phyloP scores from a whole-genome alignment of 2,797 vertebrate genomes.

The Takifugu ocellatus region DNA sequence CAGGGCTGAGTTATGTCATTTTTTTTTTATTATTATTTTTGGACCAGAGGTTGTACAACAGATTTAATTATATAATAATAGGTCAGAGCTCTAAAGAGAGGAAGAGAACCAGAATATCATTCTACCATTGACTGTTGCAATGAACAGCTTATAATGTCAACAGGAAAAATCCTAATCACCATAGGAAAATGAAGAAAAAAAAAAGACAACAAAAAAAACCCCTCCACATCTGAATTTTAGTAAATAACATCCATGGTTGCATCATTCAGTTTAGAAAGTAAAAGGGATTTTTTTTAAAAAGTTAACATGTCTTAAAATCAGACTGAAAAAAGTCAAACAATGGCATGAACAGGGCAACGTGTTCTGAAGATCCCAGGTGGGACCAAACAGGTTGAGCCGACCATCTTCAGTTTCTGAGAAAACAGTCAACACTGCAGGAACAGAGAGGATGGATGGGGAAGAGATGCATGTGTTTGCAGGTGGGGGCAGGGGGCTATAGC shows the following conservation, averaged over 20 bases:
- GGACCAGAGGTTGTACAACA: slow-evolving; percentile 80
- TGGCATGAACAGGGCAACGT: slow-evolving; percentile 50
- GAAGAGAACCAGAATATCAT: slow-evolving; percentile 80
- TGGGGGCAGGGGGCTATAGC: slow-evolving; percentile 67
- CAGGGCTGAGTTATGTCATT: slow-evolving; percentile 75
- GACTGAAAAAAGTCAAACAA: slow-evolving; percentile 68
- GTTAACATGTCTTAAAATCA: slow-evolving; percentile 68
- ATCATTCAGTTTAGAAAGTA: slow-evolving; percentile 69
- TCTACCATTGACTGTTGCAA: slow-evolving; percentile 80
- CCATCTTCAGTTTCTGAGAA: slow-evolving; percentile 81
- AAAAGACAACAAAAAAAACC: slow-evolving; percentile 45
- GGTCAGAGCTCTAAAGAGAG: slow-evolving; percentile 90
- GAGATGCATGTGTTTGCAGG: slow-evolving; percentile 24
- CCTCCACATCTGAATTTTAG: slow-evolving; percentile 67
- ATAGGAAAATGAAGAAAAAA: slow-evolving; percentile 72
- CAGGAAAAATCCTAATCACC: slow-evolving; percentile 92
- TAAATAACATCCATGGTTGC: slow-evolving; percentile 75
- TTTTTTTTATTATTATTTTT: slow-evolving; percentile 72
- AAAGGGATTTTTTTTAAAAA: slow-evolving; percentile 44
- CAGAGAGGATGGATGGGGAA: slow-evolving; percentile 48
- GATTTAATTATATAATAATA: slow-evolving; percentile 94
- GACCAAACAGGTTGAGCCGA: slow-evolving; percentile 81
- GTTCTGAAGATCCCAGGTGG: slow-evolving; percentile 36
- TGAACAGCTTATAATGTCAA: slow-evolving; percentile 75
- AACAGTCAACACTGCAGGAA: slow-evolving; percentile 76